Percentiles rank a stretch among this genome's conserved stretches.
phyloP scores from a whole-genome alignment of 2,113 vertebrate genomes.

The Onychostoma macrolepis region DNA sequence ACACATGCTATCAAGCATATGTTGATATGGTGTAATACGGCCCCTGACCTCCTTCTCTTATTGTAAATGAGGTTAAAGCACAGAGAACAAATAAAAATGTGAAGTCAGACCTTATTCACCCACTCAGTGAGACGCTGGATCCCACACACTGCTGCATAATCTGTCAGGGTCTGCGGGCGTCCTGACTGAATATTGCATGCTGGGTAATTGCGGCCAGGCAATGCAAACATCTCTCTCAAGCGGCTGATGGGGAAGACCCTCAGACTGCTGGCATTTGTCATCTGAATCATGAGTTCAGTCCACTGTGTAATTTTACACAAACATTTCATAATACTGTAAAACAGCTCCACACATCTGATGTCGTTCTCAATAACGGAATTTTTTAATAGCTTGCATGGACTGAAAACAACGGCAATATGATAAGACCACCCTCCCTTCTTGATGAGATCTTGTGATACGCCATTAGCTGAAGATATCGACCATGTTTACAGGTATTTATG shows the following conservation, averaged over 20 bases:
- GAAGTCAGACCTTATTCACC: conserved; percentile 31
- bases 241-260: conserved; percentile 3
- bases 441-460: conserved; percentile 4
- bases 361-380: background rate
- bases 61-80: conserved; percentile 39
- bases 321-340: conserved; percentile 36
- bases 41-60: conserved; percentile 42
- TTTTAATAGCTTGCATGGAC: background rate
- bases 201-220: conserved; percentile 30
- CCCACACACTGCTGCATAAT: conserved; percentile 50
- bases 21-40: conserved; percentile 28
- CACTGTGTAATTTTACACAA: conserved; percentile 25
- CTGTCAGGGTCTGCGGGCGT: conserved; percentile 39
- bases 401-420: background rate
- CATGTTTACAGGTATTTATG: conserved; percentile 24
- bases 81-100: conserved; percentile 32
- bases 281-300: conserved; percentile 45
- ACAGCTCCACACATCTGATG: conserved; percentile 1
- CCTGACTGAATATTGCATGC: conserved; percentile 23
- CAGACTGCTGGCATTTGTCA: conserved; percentile 46
- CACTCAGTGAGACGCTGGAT: conserved; percentile 33
- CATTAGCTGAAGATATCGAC: conserved; percentile 15
- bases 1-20: conserved; percentile 20
- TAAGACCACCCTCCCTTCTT: background rate
- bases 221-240: conserved; percentile 37